Percentiles rank a stretch among this genome's conserved stretches.
phyloP scores from a whole-genome alignment of 2,797 vertebrate species.

The Cetoscarus ocellatus region DNA sequence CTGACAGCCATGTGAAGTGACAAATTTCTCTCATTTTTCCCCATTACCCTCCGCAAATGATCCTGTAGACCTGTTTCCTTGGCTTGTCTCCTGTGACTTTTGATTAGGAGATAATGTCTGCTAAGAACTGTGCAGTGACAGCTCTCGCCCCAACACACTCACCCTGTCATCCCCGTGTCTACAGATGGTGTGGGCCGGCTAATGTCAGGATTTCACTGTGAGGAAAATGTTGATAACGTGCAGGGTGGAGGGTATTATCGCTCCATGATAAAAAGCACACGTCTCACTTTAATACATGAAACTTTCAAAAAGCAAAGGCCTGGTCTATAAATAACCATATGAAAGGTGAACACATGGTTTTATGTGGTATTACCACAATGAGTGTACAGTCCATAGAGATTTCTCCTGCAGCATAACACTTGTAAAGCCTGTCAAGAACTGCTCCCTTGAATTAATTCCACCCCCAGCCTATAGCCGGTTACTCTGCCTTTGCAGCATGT shows the following conservation, averaged over 20 bases:
- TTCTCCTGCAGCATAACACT: slow-evolving; percentile 43
- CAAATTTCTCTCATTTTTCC: neutral
- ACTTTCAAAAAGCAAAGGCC: neutral
- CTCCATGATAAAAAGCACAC: slow-evolving; percentile 1
- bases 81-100: slow-evolving; percentile 13
- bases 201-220: slow-evolving; percentile 28
- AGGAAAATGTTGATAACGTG: slow-evolving; percentile 46
- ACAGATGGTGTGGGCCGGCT: slow-evolving; percentile 50
- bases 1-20: neutral
- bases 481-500: slow-evolving; percentile 71
- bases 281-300: neutral
- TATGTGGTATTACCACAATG: slow-evolving; percentile 17
- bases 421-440: slow-evolving; percentile 56
- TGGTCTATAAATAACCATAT: neutral
- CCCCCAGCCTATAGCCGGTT: slow-evolving; percentile 60
- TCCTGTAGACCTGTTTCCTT: neutral
- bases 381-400: slow-evolving; percentile 18
- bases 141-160: slow-evolving; percentile 7
- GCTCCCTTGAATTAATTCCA: slow-evolving; percentile 66
- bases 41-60: neutral
- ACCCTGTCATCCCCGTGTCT: slow-evolving; percentile 15
- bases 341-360: neutral
- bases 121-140: slow-evolving; percentile 17
- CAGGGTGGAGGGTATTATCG: slow-evolving; percentile 33
- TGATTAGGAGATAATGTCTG: slow-evolving; percentile 31